phyloP scores from a whole-genome alignment of 1,140 invertebrate species.

The Mizuhopecten yessoensis region DNA sequence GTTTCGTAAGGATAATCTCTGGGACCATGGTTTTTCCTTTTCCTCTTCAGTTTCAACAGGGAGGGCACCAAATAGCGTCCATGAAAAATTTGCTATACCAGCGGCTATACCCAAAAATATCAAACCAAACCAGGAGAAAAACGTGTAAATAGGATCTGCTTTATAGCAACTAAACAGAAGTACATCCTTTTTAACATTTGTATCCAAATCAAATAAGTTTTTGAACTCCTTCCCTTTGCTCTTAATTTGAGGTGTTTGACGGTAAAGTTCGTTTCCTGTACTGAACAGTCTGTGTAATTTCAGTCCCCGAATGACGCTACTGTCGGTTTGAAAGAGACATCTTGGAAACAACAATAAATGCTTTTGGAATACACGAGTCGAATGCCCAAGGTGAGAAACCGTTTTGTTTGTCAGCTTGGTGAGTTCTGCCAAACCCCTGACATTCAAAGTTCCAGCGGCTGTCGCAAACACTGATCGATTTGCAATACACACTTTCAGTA shows the following conservation, averaged over 20 bases:
- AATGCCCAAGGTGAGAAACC: neutral
- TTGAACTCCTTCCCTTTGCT: neutral
- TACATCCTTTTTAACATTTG: neutral
- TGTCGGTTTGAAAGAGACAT: neutral
- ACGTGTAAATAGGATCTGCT: neutral
- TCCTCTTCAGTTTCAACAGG: neutral
- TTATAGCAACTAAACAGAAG: conserved; percentile 20
- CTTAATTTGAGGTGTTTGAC: neutral
- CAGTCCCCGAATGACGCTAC: neutral
- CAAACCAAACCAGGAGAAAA: conserved; percentile 9
- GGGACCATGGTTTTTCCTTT: neutral
- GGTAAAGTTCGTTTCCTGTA: neutral
- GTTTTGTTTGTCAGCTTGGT: neutral
- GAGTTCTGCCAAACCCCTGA: neutral
- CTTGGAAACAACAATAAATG: neutral
- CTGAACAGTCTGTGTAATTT: neutral
- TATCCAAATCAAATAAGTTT: neutral
- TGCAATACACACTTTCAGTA: neutral
- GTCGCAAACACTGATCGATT: neutral
- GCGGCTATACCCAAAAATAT: neutral
- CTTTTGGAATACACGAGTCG: neutral
- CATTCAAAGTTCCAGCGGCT: neutral
- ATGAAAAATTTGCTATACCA: neutral
- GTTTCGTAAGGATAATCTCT: neutral
- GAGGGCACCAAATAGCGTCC: neutral